Conservation (phyloP, 2,888 invertebrate genomes). For the Nebria brevicollis region DNA sequence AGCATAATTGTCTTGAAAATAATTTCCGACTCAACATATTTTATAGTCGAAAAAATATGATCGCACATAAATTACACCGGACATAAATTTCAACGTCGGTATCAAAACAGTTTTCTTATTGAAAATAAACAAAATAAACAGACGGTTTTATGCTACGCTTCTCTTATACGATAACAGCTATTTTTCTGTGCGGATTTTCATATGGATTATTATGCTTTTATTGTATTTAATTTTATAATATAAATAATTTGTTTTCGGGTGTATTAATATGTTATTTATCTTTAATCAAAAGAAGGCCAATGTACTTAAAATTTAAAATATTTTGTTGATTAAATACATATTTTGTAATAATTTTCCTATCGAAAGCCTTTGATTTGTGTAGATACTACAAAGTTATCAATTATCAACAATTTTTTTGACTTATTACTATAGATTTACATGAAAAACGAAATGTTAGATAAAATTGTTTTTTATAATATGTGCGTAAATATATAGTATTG, state of each 20-base stretch:
- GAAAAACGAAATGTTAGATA: neutral
- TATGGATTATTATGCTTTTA: too few species aligned
- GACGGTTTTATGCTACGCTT: neutral
- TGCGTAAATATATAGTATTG: neutral
- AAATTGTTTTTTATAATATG: neutral
- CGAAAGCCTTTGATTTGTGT: neutral
- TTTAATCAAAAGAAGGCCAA: neutral
- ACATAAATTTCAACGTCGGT: conserved; percentile 32
- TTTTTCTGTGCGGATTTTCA: too few species aligned
- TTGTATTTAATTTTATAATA: too few species aligned
- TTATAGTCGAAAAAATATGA: conserved; percentile 32
- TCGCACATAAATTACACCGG: conserved; percentile 22
- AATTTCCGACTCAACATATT: conserved; percentile 39
- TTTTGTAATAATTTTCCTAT: neutral
- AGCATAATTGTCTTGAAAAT: conserved; percentile 45
- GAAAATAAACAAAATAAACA: conserved; percentile 27
- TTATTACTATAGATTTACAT: neutral
- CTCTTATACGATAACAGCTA: neutral
- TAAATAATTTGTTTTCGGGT: neutral
- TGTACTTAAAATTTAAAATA: neutral
- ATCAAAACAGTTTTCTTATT: conserved; percentile 29
- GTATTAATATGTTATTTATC: neutral
- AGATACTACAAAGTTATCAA: neutral
- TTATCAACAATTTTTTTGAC: neutral
- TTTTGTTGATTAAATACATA: neutral